Base-by-base conservation (phyloP, 2,797 vertebrate species). In the Anas bernieri region DNA sequence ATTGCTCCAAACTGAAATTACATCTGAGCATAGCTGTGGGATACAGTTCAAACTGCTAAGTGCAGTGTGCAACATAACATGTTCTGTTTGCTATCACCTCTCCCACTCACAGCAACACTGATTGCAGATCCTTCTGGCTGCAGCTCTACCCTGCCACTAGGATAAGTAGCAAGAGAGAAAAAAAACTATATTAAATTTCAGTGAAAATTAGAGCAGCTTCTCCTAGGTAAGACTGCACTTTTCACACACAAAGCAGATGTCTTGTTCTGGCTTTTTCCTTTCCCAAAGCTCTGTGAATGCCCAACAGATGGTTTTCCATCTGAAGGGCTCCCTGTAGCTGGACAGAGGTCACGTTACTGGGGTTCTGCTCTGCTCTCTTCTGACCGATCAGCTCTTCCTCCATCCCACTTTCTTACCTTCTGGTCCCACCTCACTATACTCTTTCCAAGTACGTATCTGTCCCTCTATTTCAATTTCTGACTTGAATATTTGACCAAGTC, bases 41-140 rank as follows among this genome's bases (percentile, higher is more conserved):
- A 77, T 6, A n/a, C n/a, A 52, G 39, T 23, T 84, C 39, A 7
- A 80, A 56, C 22, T 67, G 17, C 22, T 6, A 20, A 54, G 39
- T 0, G 48, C 48, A n/a, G 9, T 1, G 9, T 17, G 25, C 14
- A 25, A 16, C 3, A 6, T 16, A 26, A 52, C 6, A 2, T 1
- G 3, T n/a, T 58, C 18, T 12, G 14, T 67, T 62, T 77, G 54
- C 33, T 43, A 23, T 72, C 17, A 2, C 25, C 69, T 58, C 64
- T 66, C 63, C 43, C 41, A 62, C 9, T 43, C 67, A 79, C 67
- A 69, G 23, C 37, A 61, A 59, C 17, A 6, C 8, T 23, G 74
- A 55, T 20, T 78, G 26, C 30, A 72, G 37, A 25, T 54, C 78
- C 33, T 63, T 74, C 59, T 59, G 62, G 68, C 0, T 15, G 55